Evolutionary conservation across 2,888 invertebrate species (phyloP).

Genomic region (Ornithoptera priamus): DNA sequence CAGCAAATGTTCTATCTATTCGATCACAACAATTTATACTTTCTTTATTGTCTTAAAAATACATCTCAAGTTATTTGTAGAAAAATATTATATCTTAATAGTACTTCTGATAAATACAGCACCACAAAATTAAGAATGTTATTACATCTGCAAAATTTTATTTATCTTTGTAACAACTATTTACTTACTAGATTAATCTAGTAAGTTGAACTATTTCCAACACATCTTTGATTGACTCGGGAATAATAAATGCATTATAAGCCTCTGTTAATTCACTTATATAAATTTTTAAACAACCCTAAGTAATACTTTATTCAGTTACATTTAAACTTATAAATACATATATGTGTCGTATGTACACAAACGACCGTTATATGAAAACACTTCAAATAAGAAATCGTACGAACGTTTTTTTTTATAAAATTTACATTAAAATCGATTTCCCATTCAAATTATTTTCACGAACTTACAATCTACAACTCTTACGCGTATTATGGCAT

Average conservation of each 20-base stretch:
- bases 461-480: conserved; percentile 56
- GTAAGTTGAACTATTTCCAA: background rate
- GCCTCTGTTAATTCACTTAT: conserved; percentile 6
- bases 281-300: background rate
- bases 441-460: conserved; percentile 77
- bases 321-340: background rate
- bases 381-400: conserved; percentile 76
- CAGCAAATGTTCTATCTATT: too few relatives aligned
- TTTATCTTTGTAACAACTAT: background rate
- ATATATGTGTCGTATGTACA: conserved; percentile 1
- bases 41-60: too few relatives aligned
- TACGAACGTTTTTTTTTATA: conserved; percentile 37
- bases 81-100: too few relatives aligned
- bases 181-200: background rate
- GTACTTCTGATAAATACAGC: too few relatives aligned
- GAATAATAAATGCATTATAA: conserved; percentile 18
- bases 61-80: too few relatives aligned
- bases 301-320: background rate
- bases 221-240: background rate
- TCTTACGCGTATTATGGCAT: conserved; percentile 78
- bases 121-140: too few relatives aligned
- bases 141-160: too few relatives aligned
- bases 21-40: too few relatives aligned
- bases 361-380: conserved; percentile 49
- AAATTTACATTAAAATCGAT: conserved; percentile 51